Percentiles rank a stretch among this genome's conserved stretches.
Evolutionary conservation across 2,888 invertebrate genomes (phyloP).

Genomic region (Athalia rosae): DNA sequence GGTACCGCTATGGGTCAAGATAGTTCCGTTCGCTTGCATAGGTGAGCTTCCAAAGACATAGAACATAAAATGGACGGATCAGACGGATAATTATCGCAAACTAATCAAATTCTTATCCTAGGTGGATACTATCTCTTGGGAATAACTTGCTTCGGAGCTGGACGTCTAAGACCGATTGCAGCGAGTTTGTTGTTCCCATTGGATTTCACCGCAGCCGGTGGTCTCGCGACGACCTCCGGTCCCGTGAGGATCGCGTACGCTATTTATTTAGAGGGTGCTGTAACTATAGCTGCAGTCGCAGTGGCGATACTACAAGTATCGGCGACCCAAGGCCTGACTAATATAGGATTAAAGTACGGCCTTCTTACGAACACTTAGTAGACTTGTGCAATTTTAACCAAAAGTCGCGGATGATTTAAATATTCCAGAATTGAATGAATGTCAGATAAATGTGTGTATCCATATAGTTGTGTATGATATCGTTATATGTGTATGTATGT

Average conservation of each 20-base stretch:
- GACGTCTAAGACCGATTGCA: constrained; percentile 74
- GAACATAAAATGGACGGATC: background rate
- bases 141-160: constrained; percentile 78
- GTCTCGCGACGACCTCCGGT: constrained; percentile 78
- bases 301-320: constrained; percentile 78
- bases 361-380: constrained; percentile 74
- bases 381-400: background rate
- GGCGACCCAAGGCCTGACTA: constrained; percentile 76
- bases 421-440: constrained; percentile 8
- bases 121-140: constrained; percentile 78
- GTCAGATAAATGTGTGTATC: background rate
- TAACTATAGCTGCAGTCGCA: constrained; percentile 78
- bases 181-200: constrained; percentile 81
- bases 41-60: constrained; percentile 55
- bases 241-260: constrained; percentile 80
- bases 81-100: background rate
- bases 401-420: background rate
- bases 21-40: constrained; percentile 63
- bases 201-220: constrained; percentile 83
- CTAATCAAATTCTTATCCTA: constrained; percentile 49
- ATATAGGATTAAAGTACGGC: constrained; percentile 76
- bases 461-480: background rate
- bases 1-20: constrained; percentile 66
- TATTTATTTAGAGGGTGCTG: constrained; percentile 81
- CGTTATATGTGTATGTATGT: background rate